Conservation (phyloP, 1,140 invertebrate species). For the Battus philenor region DNA sequence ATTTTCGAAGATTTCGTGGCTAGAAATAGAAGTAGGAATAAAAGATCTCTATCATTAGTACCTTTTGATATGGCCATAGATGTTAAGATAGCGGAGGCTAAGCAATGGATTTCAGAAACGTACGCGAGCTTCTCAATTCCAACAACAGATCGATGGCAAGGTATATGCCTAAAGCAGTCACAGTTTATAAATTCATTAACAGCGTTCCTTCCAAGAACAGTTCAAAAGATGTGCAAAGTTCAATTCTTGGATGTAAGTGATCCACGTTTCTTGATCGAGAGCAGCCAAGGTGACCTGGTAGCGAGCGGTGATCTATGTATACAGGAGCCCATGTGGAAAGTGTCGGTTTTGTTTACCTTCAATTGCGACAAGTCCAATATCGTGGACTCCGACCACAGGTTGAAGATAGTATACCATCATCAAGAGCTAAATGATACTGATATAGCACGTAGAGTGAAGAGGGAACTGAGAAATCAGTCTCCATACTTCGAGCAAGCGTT, state of each 20-base stretch:
- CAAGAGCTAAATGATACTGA: conserved; percentile 88
- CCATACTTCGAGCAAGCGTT: conserved; percentile 90
- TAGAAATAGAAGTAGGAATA: conserved; percentile 70
- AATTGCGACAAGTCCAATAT: conserved; percentile 80
- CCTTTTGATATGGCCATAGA: conserved; percentile 75
- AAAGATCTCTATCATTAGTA: conserved; percentile 59
- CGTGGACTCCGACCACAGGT: conserved; percentile 84
- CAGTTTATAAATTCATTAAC: conserved; percentile 87
- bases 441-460: conserved; percentile 83
- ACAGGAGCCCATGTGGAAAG: conserved; percentile 87
- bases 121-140: conserved; percentile 89
- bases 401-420: conserved; percentile 89
- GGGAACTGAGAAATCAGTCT: conserved; percentile 86
- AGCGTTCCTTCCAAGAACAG: conserved; percentile 84
- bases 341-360: conserved; percentile 83
- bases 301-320: conserved; percentile 87
- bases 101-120: conserved; percentile 89
- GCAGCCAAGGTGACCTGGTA: conserved; percentile 86
- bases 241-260: conserved; percentile 87
- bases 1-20: conserved; percentile 77
- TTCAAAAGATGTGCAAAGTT: conserved; percentile 83
- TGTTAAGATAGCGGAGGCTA: conserved; percentile 81
- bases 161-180: conserved; percentile 85
- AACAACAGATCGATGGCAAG: conserved; percentile 84
- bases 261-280: conserved; percentile 85